These are phyloP conservation scores for Drosophila bunnanda DNA, from an alignment of 2,888 invertebrate species.

Conservation along the genomic window DNA sequence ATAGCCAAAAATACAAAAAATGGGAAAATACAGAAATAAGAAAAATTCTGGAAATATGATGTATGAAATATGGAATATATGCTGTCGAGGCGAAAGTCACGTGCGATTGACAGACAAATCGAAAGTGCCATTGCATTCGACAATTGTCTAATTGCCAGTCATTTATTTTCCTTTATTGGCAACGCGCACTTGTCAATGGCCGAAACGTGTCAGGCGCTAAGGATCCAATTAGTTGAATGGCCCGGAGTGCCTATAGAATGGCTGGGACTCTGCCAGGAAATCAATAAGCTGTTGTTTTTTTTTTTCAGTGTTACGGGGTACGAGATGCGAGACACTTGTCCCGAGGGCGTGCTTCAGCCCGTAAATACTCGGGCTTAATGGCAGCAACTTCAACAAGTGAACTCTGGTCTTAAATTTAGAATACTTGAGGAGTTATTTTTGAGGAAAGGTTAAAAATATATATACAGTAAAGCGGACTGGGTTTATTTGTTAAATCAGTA, in stretches of 20 bases:
- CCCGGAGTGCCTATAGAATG: slow-evolving; percentile 1
- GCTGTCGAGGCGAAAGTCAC: slow-evolving; percentile 62
- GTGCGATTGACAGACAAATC: slow-evolving; percentile 73
- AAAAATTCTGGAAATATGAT: not conserved
- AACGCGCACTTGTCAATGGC: slow-evolving; percentile 64
- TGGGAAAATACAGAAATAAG: slow-evolving; percentile 28
- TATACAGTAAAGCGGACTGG: not conserved
- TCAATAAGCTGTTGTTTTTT: slow-evolving; percentile 27
- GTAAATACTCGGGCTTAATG: slow-evolving; percentile 24
- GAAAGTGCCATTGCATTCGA: slow-evolving; percentile 65
- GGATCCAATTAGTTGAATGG: slow-evolving; percentile 43
- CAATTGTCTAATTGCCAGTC: slow-evolving; percentile 61
- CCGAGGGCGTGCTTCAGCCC: slow-evolving; percentile 29
- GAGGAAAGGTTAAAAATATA: not conserved
- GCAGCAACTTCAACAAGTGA: slow-evolving; percentile 27
- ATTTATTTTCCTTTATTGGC: slow-evolving; percentile 51
- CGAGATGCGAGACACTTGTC: slow-evolving; percentile 21
- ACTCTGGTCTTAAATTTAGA: not conserved
- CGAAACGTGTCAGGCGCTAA: slow-evolving; percentile 64
- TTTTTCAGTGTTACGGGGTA: not conserved
- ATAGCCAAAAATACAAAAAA: not conserved
- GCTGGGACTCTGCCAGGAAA: slow-evolving; percentile 13
- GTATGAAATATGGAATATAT: slow-evolving; percentile 17
- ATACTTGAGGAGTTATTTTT: not conserved
- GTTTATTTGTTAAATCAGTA: not conserved